Conservation (phyloP, 92 coral and sea anemone species). For the Epizoanthus illoricatus region DNA sequence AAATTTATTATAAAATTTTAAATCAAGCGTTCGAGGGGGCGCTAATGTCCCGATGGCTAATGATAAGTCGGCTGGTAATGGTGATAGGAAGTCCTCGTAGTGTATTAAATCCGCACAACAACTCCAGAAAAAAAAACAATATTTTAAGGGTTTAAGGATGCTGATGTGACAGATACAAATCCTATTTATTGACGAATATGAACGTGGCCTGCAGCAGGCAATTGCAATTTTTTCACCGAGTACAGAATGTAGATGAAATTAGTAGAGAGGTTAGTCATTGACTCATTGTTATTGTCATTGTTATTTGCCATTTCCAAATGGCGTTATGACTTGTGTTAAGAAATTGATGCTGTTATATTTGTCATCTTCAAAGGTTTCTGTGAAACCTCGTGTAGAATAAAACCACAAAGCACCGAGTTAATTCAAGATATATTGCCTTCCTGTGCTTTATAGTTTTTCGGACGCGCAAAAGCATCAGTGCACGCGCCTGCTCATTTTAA, state of each 20-base stretch:
- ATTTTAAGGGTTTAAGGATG: slow-evolving; percentile 14
- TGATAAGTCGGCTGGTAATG: neutral
- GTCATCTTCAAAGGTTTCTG: slow-evolving; percentile 15
- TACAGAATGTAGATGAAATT: neutral
- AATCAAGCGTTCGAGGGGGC: slow-evolving; percentile 21
- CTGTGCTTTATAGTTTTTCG: neutral
- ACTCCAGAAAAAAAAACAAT: slow-evolving; percentile 9
- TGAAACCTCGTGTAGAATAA: slow-evolving; percentile 25
- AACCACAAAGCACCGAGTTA: slow-evolving; percentile 8
- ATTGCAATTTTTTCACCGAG: neutral
- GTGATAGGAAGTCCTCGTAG: neutral
- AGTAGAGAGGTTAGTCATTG: neutral
- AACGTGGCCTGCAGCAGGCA: slow-evolving; percentile 35
- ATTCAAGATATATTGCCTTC: slow-evolving; percentile 20
- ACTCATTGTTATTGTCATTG: slow-evolving; percentile 1
- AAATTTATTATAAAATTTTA: slow-evolving; percentile 33
- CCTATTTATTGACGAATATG: slow-evolving; percentile 36
- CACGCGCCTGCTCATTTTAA: neutral
- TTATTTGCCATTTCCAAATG: slow-evolving; percentile 6
- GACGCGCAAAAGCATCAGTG: neutral
- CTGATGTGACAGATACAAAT: slow-evolving; percentile 1
- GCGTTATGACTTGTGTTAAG: neutral
- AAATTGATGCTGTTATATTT: neutral
- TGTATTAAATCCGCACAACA: slow-evolving; percentile 4
- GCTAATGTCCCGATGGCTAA: slow-evolving; percentile 10